Conservation (phyloP, 2,113 vertebrate species). For the Corythaeola cristata region DNA sequence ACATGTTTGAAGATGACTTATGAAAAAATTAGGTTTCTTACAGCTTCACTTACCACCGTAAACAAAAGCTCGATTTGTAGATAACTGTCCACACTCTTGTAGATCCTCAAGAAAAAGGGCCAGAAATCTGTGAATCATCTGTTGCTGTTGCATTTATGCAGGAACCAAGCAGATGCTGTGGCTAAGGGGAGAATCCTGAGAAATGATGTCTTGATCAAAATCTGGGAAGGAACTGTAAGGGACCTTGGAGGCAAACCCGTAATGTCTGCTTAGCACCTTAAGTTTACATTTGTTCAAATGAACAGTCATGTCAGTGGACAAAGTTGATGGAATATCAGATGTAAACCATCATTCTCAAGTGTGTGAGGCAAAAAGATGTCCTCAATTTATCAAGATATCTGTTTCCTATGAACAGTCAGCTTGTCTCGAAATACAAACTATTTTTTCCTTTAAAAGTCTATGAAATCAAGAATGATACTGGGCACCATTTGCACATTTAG, state of each 20-base stretch:
- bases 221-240: neutral
- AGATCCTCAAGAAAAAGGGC: neutral
- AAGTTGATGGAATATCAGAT: neutral
- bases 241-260: accelerated
- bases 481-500: neutral
- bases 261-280: neutral
- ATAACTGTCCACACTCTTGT: neutral
- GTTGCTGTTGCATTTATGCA: neutral
- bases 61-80: neutral
- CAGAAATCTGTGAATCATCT: neutral
- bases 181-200: neutral
- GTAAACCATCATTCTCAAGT: neutral
- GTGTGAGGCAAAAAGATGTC: neutral
- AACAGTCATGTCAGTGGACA: neutral
- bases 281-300: neutral
- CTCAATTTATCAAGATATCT: neutral
- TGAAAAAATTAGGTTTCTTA: neutral
- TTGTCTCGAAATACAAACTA: neutral
- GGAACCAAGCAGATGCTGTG: neutral
- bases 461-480: neutral
- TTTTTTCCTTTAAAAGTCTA: neutral
- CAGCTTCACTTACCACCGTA: neutral
- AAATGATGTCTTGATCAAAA: neutral
- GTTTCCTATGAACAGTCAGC: neutral
- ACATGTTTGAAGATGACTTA: neutral